These are phyloP conservation scores for Chaetorhynchus papuensis DNA, from an alignment of 2,113 vertebrate species.

Conservation along the genomic window DNA sequence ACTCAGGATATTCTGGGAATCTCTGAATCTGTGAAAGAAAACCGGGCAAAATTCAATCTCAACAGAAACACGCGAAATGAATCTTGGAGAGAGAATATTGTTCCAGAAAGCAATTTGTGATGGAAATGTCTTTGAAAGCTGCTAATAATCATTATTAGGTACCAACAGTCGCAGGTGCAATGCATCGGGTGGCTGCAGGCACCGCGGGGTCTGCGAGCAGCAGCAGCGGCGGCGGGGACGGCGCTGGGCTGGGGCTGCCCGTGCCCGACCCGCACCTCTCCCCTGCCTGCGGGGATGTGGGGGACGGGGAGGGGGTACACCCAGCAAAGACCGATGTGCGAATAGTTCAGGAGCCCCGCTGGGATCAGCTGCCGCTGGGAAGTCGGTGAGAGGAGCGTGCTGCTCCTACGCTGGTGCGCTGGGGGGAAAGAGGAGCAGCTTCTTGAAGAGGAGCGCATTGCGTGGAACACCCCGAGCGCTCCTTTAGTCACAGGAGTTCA, in stretches of 20 bases:
- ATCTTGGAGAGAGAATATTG: background rate
- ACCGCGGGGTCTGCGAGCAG: background rate
- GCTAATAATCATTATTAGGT: background rate
- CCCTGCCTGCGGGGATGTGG: background rate
- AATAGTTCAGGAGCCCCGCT: background rate
- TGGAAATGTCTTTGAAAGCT: background rate
- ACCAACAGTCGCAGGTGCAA: accelerated
- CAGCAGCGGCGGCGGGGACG: accelerated
- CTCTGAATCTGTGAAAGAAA: background rate
- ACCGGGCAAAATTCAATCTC: background rate
- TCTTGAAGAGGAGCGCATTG: accelerated
- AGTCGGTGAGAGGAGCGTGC: background rate
- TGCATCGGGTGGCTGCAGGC: accelerated
- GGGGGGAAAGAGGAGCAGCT: background rate
- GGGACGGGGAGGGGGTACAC: accelerated
- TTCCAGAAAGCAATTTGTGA: background rate
- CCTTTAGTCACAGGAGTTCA: background rate
- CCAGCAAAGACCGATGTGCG: background rate
- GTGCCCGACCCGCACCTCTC: background rate
- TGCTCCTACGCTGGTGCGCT: background rate
- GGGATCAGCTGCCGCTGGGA: background rate
- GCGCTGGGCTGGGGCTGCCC: background rate
- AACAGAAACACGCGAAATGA: background rate
- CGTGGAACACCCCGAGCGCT: accelerated
- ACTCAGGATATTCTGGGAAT: background rate